phyloP scores from a whole-genome alignment of 2,113 vertebrate genomes.

The Atlantisia rogersi region DNA sequence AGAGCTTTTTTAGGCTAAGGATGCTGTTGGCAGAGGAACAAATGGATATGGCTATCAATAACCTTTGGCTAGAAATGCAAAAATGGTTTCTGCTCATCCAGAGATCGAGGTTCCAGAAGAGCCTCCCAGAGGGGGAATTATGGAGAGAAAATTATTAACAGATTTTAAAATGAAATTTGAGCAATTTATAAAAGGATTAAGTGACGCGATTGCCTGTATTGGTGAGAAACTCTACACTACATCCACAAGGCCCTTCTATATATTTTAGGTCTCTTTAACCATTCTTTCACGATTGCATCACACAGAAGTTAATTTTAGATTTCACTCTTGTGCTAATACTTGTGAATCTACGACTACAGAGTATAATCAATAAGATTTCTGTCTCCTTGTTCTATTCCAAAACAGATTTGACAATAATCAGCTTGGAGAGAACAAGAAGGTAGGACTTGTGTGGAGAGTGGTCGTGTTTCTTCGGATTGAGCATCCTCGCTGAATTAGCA shows the following conservation, averaged over 20 bases:
- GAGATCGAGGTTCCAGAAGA: neutral
- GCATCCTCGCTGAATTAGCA: neutral
- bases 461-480: neutral
- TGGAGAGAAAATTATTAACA: neutral
- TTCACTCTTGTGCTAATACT: neutral
- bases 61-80: slow-evolving; percentile 8
- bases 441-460: neutral
- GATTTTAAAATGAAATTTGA: slow-evolving; percentile 18
- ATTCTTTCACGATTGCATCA: accelerated
- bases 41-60: slow-evolving; percentile 21
- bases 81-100: neutral
- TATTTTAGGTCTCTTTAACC: neutral
- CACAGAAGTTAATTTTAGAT: neutral
- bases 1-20: slow-evolving; percentile 4
- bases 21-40: slow-evolving; percentile 8
- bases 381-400: neutral
- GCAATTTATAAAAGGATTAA: slow-evolving; percentile 19
- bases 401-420: neutral
- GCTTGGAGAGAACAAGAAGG: neutral
- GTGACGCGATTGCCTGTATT: neutral
- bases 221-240: neutral
- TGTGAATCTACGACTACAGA: neutral
- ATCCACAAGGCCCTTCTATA: neutral
- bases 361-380: neutral
- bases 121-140: slow-evolving; percentile 13